Evolutionary conservation across 2,113 vertebrate species (phyloP).

Genomic region (Cyphomyrus discorhynchus): DNA sequence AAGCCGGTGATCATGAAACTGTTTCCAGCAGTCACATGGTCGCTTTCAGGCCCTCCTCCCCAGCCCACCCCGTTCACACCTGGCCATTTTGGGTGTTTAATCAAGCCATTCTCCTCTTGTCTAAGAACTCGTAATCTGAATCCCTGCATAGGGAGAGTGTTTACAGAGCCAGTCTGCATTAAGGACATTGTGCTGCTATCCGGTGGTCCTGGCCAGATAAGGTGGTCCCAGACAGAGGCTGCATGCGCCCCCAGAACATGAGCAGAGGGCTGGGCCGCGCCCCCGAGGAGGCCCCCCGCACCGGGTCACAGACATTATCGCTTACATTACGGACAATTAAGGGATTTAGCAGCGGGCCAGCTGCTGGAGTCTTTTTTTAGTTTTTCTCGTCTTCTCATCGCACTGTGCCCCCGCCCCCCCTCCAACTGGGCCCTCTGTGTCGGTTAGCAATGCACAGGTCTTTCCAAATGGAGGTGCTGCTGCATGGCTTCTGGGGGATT

Average conservation of each 20-base stretch:
- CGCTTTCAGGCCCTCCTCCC: conserved; percentile 37
- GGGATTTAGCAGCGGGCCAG: conserved; percentile 27
- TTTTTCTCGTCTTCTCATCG: not conserved
- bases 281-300: conserved; percentile 12
- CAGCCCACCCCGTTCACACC: not conserved
- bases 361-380: not conserved
- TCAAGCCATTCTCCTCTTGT: not conserved
- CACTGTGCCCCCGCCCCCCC: not conserved
- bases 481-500: not conserved
- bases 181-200: conserved; percentile 6
- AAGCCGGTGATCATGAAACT: conserved; percentile 13
- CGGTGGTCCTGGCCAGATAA: conserved; percentile 6
- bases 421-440: not conserved
- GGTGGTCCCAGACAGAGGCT: not conserved
- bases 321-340: conserved; percentile 37
- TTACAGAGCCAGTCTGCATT: conserved; percentile 18
- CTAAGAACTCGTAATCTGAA: conserved; percentile 20
- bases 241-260: not conserved
- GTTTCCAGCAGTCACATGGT: conserved; percentile 29
- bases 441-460: not conserved
- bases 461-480: not conserved
- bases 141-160: conserved; percentile 2
- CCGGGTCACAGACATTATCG: conserved; percentile 28
- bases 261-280: not conserved
- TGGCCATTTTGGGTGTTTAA: conserved; percentile 5